phyloP scores from a whole-genome alignment of 2,797 vertebrate species.

The Microtus agrestis region DNA sequence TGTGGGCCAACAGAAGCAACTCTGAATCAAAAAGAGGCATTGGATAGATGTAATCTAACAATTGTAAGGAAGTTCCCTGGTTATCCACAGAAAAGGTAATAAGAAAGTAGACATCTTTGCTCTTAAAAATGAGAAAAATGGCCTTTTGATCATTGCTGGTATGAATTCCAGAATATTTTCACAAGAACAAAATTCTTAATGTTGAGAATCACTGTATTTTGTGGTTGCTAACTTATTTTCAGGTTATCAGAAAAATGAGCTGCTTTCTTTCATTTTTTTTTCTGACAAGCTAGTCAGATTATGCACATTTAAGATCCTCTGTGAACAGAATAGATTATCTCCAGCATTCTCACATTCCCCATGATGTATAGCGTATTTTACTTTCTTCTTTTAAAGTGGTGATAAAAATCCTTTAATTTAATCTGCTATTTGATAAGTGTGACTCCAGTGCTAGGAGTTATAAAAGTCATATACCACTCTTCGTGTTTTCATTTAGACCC shows the following conservation, averaged over 20 bases:
- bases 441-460: conserved; percentile 5
- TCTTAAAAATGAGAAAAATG: not conserved
- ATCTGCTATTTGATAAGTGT: conserved; percentile 57
- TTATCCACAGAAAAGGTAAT: not conserved
- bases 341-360: not conserved
- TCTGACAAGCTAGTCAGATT: not conserved
- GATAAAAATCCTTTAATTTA: conserved; percentile 63
- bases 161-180: conserved; percentile 11
- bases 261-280: conserved; percentile 29
- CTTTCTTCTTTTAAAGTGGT: conserved; percentile 25
- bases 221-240: conserved; percentile 40
- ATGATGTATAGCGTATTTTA: not conserved
- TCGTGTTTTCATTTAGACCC: conserved; percentile 35
- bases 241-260: conserved; percentile 56
- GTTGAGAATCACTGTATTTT: conserved; percentile 40
- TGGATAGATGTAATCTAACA: not conserved
- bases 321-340: not conserved
- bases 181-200: not conserved
- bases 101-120: not conserved
- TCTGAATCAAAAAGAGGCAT: not conserved
- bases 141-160: not conserved
- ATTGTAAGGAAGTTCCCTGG: not conserved
- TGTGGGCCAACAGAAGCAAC: not conserved
- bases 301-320: not conserved
- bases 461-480: conserved; percentile 33